Evolutionary conservation across 2,113 vertebrate species (phyloP).

Genomic region (Oryzias melastigma): DNA sequence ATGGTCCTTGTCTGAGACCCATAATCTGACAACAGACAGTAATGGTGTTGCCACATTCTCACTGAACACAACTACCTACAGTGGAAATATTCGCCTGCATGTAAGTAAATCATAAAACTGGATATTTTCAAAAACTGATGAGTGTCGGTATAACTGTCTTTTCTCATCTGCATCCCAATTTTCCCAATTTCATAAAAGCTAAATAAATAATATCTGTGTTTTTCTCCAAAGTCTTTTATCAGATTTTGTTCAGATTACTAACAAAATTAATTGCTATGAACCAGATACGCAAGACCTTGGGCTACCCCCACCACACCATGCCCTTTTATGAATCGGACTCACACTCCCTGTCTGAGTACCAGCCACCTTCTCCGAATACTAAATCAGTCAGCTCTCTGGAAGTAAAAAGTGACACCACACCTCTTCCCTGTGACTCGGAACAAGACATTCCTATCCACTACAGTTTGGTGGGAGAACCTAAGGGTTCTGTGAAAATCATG

Average conservation of each 20-base stretch:
- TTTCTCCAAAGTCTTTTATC: no score
- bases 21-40: conserved; percentile 67
- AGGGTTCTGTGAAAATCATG: conserved; percentile 46
- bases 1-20: neutral
- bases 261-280: no score
- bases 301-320: rapidly evolving
- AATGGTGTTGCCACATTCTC: conserved; percentile 64
- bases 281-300: conserved; percentile 27
- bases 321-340: neutral
- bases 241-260: no score
- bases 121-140: no score
- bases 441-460: conserved; percentile 53
- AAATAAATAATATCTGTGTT: no score
- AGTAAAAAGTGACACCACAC: conserved; percentile 34
- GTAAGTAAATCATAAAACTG: conserved; percentile 40
- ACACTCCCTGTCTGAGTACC: conserved; percentile 5
- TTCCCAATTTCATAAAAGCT: no score
- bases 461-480: conserved; percentile 55
- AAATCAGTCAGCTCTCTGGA: conserved; percentile 55
- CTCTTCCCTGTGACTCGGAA: conserved; percentile 51
- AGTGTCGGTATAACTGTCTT: no score
- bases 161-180: no score
- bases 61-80: conserved; percentile 10
- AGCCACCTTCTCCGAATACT: conserved; percentile 11
- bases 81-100: conserved; percentile 7